Base-by-base conservation (phyloP, 2,888 invertebrate genomes). In the Epirrita christyi region DNA sequence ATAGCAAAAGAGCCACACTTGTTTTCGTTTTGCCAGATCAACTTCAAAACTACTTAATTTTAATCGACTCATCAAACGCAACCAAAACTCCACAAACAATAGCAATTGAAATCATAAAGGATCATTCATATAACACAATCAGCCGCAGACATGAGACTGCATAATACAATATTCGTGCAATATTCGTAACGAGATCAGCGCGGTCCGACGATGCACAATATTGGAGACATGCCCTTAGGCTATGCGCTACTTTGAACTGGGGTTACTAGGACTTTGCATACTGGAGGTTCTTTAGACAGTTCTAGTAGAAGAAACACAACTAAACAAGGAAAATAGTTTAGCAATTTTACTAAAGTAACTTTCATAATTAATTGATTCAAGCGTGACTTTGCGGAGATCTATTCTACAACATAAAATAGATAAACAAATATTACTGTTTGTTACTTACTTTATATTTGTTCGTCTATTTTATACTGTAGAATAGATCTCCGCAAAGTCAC, bases 191-290 rank as follows among this genome's bases (percentile, higher is more conserved):
- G 53, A 76, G 62, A 72, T 80, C 65, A 69, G 55, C 58, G 50
- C 73, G 77, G 68, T 75, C 71, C 68, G 73, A 49, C 66, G 75
- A 67, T 62, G 66, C 59, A 68, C 61, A 68, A 78, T 78, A 80
- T 80, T 77, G 79, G 61, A 66, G 59, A 61, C 50, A 21, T 38
- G 53, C 70, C 75, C 74, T 49, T 48, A 13, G 72, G 77, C 44
- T 27, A 41, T 59, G 47, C 56, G 44, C 49, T 52, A 36, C 51
- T 49, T 50, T 28, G 32, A 13, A 6, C 51, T 28, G 32, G 43
- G 15, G 41, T 44, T 36, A n/a, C 36, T 0, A 2, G n/a, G n/a
- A n/a, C 4, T 36, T n/a, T 36, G 6, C 3, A 36, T 5, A 36
- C n/a, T 36, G 36, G 36, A 36, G 36, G 10, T 36, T n/a, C 10